Base-by-base conservation (phyloP, 2,888 invertebrate species). In the Acronicta psi region DNA sequence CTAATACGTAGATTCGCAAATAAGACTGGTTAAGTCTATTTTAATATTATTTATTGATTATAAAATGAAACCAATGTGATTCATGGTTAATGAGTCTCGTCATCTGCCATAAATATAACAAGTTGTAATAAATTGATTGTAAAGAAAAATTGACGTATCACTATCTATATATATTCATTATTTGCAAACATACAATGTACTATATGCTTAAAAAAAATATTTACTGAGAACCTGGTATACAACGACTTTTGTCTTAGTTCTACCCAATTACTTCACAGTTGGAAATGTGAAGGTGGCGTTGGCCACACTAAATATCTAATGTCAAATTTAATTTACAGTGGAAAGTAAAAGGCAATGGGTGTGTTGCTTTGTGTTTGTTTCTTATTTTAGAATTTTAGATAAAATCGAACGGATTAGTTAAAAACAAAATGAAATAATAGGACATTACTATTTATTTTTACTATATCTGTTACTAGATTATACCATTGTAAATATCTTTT, bases 301-400 rank as follows among this genome's bases (percentile, higher is more conserved):
- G 70, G 77, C 73, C 81, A 76, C 75, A 73, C 62, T 46, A 18
- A 8, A 17, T 6, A 13, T 36, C 49, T 63, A 43, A 69, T 77
- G 82, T 88, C 86, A 81, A 83, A 80, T 68, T 85, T 87, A 75
- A 87, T 87, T 88, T 88, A 85, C 85, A 88, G 88, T 89, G 83
- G 84, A 88, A 89, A 88, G 88, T 89, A 87, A 84, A 83, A 85
- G 86, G 87, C 57, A 87, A 83, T 89, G 92, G 92, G 91, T 90
- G 93, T 92, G 92, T 88, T 85, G 86, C 86, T 88, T 89, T 87
- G 80, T 85, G 81, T 88, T 89, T 83, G 79, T 80, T 82, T 85
- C 80, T 65, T 72, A 69, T 68, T 73, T 72, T 73, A 71, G 74
- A 80, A 69, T 68, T 73, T 72, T 73, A 72, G 75, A 80, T 80